Conservation (phyloP, 1,140 invertebrate species). For the Diuraphis noxia region DNA sequence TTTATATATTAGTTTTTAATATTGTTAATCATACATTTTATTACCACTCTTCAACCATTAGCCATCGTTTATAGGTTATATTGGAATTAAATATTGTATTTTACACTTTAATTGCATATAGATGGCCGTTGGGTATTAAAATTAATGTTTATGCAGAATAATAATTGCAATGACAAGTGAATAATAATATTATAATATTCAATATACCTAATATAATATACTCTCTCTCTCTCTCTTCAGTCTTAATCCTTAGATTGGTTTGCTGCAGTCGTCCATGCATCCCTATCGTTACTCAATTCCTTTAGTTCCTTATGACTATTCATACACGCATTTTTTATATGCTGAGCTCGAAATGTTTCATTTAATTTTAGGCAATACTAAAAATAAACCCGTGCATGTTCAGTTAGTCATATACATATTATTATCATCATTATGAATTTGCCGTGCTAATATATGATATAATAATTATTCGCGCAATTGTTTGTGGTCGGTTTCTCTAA, state of each 20-base stretch:
- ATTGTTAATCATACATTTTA: neutral
- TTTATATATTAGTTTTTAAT: no score
- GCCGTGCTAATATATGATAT: slow-evolving; percentile 8
- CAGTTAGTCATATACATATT: neutral
- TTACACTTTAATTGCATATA: neutral
- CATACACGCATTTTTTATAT: neutral
- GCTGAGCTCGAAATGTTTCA: neutral
- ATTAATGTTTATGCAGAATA: neutral
- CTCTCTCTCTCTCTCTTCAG: no score
- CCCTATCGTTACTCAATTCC: no score
- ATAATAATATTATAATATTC: neutral
- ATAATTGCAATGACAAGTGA: neutral
- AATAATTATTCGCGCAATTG: slow-evolving; percentile 2
- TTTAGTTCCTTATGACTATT: no score
- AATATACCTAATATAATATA: no score
- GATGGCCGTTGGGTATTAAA: neutral
- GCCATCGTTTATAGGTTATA: neutral
- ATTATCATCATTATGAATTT: neutral
- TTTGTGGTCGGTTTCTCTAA: slow-evolving; percentile 10
- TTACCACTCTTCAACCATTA: neutral
- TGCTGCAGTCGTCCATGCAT: no score
- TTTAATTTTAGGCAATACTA: neutral
- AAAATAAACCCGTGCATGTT: neutral
- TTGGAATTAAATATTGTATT: neutral
- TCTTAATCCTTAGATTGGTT: no score